Evolutionary conservation across 2,888 invertebrate genomes (phyloP), one percentile per base, ranked within the genome.

Genomic region (Norana najaformis): DNA sequence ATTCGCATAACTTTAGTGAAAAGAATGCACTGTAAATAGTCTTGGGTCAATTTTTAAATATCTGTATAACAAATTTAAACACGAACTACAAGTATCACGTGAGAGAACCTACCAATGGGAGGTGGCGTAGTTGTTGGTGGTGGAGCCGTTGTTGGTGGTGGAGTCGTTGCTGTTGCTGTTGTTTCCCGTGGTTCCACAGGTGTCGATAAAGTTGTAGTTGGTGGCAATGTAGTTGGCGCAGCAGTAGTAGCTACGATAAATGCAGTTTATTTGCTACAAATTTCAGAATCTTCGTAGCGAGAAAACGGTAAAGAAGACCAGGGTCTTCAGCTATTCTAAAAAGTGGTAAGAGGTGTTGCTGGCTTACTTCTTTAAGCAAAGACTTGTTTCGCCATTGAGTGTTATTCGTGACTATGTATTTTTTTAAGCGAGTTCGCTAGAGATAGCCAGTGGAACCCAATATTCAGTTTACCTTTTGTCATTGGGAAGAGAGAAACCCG

Each of bases 121-220:
- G 85, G n/a, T 85, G 85, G 30, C 18, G 36, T 85, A 37, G 85
- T 83, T 34, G 83, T 85, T 85, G 85, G 35, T 85, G 85, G 85
- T 6, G 16, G 85, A 23, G 85, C n/a, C n/a, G n/a, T 36, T 11
- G 85, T 85, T 11, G 85, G 85, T 23, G 85, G 36, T 1, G 35
- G 34, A 1, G 36, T 35, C 23, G 85, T 85, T 85, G 85, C 35
- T 20, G 34, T 18, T 35, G 36, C 16, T 85, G 85, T 85, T 20
- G 37, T 37, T 35, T 85, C 36, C 18, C 35, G 30, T 20, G 37
- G 85, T 23, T 23, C 85, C 36, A 0, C 14, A 23, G 36, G 20
- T 8, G 85, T 6, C 37, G 85, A 36, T 4, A 23, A 23, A 36
- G 35, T 23, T 8, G 36, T 85, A 16, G 85, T 23, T 23, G 85